Conservation (phyloP, 2,888 invertebrate species). For the Chironomus riparius region DNA sequence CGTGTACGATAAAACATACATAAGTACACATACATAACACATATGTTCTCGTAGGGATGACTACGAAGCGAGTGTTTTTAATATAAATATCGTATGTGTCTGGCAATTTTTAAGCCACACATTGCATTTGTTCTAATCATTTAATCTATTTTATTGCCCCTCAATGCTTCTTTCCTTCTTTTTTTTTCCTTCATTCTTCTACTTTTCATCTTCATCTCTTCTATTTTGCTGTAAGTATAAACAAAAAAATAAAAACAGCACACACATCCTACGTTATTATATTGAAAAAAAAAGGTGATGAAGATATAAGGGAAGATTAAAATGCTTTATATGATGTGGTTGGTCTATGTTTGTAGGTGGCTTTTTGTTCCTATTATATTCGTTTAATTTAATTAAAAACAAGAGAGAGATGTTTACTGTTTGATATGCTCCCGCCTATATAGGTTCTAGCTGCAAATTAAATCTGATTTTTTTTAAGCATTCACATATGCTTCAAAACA, state of each 20-base stretch:
- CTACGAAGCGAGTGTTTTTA: not conserved
- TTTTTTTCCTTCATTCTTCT: not conserved
- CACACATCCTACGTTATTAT: not conserved
- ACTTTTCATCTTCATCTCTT: not conserved
- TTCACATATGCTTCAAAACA: too few species aligned
- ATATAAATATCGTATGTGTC: conserved; percentile 6
- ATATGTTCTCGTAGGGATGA: not conserved
- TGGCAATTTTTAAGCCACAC: conserved; percentile 6
- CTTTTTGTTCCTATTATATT: not conserved
- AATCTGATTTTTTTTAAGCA: not conserved
- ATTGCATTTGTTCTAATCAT: conserved; percentile 13
- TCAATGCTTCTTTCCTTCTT: not conserved
- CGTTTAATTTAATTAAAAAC: conserved; percentile 20
- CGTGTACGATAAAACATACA: not conserved
- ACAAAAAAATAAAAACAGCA: not conserved
- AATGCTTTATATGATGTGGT: not conserved
- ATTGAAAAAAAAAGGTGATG: not conserved
- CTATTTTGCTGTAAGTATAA: not conserved
- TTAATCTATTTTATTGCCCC: conserved; percentile 22
- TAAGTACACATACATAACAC: not conserved
- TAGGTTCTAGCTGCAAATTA: not conserved
- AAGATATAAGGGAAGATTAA: conserved; percentile 9
- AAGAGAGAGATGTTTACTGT: not conserved
- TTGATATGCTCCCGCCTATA: not conserved
- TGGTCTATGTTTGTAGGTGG: not conserved